Base-by-base conservation (phyloP, 2,888 invertebrate species). In the Masnerella sp. region DNA sequence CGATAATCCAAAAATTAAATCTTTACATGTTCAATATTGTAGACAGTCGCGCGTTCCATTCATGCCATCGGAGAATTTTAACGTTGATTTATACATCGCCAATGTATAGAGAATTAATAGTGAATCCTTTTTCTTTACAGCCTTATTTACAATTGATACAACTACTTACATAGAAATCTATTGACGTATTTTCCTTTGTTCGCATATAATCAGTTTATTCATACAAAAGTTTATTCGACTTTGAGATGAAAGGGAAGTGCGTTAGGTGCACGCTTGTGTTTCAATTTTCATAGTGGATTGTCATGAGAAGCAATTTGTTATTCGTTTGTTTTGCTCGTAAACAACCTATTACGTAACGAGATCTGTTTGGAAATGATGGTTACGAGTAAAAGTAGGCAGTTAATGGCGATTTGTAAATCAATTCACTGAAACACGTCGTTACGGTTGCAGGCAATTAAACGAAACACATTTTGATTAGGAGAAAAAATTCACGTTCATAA, bases 101-200 rank as follows among this genome's bases (percentile, higher is more conserved):
- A 52, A 73, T 67, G 72, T 54, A 68, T 45, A 64, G 59, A 70
- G 61, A 67, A 65, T 67, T 56, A 70, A 62, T 67, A 56, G 62
- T 62, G 62, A 58, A 54, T 71, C 47, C 14, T 59, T n/a, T 62
- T 65, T 78, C 74, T 79, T 70, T 83, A 84, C 83, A 83, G 76
- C 75, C 54, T 79, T 83, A 83, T 83, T 81, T 83, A 83, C 83
- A 83, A 68, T 67, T 78, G 61, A 20, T 73, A 73, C 61, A 72
- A 69, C 71, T 72, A 76, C 70, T 77, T 73, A 74, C 76, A 77
- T 78, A 78, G 68, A 77, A 77, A 77, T 67, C 71, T 80, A 80
- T 78, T 77, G 78, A 78, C 79, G 72, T 77, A 73, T 45, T 76
- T 64, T 65, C 62, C 70, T 77, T 49, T 56, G 67, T 70, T 65